Percentiles rank a stretch among this genome's conserved stretches.
Evolutionary conservation across 2,113 vertebrate genomes (phyloP).

Genomic region (Propithecus coquereli): DNA sequence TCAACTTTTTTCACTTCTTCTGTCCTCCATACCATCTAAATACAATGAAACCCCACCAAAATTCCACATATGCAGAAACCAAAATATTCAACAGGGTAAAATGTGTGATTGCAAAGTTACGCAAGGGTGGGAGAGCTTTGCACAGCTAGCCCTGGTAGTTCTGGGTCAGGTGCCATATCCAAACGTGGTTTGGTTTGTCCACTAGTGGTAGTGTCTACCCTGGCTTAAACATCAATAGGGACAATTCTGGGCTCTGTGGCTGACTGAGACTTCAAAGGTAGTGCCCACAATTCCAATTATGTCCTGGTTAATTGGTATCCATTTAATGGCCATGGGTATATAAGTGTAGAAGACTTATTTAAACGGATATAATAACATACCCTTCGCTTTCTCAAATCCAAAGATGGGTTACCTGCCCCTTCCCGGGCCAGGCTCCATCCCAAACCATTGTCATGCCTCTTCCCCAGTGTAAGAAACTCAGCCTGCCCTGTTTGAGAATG

Average conservation of each 20-base stretch:
- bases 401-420: background rate
- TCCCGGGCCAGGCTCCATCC: background rate
- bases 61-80: background rate
- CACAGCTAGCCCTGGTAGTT: background rate
- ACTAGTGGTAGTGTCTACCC: background rate
- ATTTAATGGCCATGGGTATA: background rate
- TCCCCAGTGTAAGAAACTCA: background rate
- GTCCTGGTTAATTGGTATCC: background rate
- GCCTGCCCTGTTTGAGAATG: background rate
- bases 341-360: background rate
- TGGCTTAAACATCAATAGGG: background rate
- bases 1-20: background rate
- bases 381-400: background rate
- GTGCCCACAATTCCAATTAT: background rate
- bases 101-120: background rate
- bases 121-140: background rate
- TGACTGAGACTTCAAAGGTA: background rate
- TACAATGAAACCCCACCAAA: background rate
- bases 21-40: background rate
- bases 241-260: background rate
- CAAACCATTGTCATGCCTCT: background rate
- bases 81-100: background rate
- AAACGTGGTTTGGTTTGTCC: background rate
- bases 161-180: background rate
- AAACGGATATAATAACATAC: background rate